A percentile compares a stretch with the other conserved stretches of the same genome.
Evolutionary conservation across 1,140 invertebrate genomes (phyloP).

Genomic region (Plodia interpunctella): DNA sequence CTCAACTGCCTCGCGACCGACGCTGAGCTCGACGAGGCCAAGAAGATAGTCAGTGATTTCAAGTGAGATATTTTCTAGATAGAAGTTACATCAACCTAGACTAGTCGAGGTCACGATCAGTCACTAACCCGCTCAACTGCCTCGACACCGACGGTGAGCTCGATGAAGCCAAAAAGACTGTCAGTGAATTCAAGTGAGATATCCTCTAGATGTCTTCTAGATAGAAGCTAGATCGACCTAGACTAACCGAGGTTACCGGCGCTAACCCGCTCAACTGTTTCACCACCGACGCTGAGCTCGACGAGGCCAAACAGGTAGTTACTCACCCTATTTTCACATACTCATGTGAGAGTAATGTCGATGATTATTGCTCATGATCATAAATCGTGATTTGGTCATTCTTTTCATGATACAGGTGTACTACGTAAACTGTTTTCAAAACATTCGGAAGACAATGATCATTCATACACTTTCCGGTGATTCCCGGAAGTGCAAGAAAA

Average conservation of each 20-base stretch:
- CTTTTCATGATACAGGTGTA: too few species aligned
- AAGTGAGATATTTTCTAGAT: constrained; percentile 75
- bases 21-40: constrained; percentile 85
- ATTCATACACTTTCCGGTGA: not conserved
- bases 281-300: constrained; percentile 81
- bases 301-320: constrained; percentile 86
- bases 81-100: not conserved
- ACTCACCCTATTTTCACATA: too few species aligned
- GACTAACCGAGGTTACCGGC: not conserved
- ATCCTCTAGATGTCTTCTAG: not conserved
- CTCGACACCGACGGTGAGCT: constrained; percentile 83
- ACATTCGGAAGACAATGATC: not conserved
- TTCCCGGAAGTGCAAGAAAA: too few species aligned
- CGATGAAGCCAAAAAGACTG: constrained; percentile 85
- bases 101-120: constrained; percentile 27
- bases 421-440: not conserved
- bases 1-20: constrained; percentile 86
- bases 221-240: not conserved
- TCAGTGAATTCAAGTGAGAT: constrained; percentile 85
- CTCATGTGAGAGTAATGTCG: constrained; percentile 80
- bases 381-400: too few species aligned
- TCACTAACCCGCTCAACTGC: constrained; percentile 94
- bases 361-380: too few species aligned
- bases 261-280: constrained; percentile 96
- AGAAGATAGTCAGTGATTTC: constrained; percentile 84